Evolutionary conservation across 2,797 vertebrate genomes (phyloP).

Genomic region (Psittacula derbiana): DNA sequence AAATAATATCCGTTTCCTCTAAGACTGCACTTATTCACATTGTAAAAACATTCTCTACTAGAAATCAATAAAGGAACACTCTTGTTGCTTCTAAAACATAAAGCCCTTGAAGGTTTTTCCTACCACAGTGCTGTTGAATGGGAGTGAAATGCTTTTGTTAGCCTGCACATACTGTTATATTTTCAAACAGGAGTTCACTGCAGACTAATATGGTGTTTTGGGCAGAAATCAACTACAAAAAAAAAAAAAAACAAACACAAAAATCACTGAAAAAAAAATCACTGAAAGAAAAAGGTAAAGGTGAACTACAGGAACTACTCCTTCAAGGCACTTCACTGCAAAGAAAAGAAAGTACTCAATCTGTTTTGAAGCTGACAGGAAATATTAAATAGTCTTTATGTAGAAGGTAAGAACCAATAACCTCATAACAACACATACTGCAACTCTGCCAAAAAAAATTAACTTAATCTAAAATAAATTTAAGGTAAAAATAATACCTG

Average conservation of each 20-base stretch:
- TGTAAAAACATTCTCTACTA: background rate
- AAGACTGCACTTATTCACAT: background rate
- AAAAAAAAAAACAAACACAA: background rate
- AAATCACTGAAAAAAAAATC: background rate
- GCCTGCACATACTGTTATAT: background rate
- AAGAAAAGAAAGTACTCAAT: background rate
- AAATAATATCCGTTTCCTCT: background rate
- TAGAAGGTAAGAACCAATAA: background rate
- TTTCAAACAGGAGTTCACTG: background rate
- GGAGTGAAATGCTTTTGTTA: background rate
- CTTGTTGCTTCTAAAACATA: background rate
- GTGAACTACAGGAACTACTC: background rate
- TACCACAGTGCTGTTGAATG: background rate
- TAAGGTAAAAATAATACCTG: background rate
- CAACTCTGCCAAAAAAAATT: background rate
- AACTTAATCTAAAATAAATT: background rate
- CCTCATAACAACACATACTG: background rate
- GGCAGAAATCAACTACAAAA: background rate
- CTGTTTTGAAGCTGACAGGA: background rate
- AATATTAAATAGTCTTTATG: background rate
- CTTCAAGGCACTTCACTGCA: background rate
- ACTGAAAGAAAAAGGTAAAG: background rate
- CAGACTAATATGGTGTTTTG: background rate
- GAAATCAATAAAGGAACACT: constrained; percentile 2
- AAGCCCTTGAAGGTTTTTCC: background rate